Percentiles rank a stretch among this genome's conserved stretches.
These are phyloP conservation scores for Ladona fulva DNA, from an alignment of 1,140 invertebrate species.

Conservation along the genomic window DNA sequence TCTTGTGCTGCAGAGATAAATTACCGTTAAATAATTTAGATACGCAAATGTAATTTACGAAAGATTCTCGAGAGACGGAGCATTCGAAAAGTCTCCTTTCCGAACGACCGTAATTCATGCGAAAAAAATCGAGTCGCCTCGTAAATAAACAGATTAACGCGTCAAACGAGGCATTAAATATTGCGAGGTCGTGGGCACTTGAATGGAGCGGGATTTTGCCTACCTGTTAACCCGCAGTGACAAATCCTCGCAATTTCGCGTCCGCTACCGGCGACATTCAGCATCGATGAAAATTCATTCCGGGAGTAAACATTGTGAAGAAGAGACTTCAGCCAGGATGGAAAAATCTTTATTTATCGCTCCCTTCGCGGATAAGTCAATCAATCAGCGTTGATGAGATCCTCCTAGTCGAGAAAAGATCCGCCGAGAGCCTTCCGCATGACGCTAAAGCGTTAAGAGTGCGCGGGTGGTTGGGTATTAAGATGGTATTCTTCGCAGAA, in stretches of 20 bases:
- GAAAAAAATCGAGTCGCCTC: neutral
- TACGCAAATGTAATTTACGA: no score
- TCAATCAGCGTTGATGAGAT: neutral
- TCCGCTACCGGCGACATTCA: neutral
- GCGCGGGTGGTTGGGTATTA: neutral
- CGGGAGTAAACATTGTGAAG: conserved; percentile 3
- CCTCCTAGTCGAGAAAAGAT: neutral
- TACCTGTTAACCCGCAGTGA: neutral
- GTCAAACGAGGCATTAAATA: neutral
- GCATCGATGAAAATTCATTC: neutral
- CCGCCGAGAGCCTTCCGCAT: neutral
- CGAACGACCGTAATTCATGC: neutral
- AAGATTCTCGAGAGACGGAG: no score
- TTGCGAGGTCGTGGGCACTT: neutral
- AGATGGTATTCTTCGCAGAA: neutral
- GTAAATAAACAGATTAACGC: neutral
- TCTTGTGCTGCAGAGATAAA: no score
- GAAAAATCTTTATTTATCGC: neutral
- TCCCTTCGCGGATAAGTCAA: neutral
- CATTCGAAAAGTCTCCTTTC: neutral
- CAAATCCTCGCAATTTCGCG: neutral
- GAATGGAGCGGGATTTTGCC: neutral
- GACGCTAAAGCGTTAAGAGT: neutral
- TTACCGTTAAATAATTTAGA: no score
- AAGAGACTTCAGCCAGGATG: neutral